Base-by-base conservation (phyloP, 2,888 invertebrate genomes). In the Andrena haemorrhoa region DNA sequence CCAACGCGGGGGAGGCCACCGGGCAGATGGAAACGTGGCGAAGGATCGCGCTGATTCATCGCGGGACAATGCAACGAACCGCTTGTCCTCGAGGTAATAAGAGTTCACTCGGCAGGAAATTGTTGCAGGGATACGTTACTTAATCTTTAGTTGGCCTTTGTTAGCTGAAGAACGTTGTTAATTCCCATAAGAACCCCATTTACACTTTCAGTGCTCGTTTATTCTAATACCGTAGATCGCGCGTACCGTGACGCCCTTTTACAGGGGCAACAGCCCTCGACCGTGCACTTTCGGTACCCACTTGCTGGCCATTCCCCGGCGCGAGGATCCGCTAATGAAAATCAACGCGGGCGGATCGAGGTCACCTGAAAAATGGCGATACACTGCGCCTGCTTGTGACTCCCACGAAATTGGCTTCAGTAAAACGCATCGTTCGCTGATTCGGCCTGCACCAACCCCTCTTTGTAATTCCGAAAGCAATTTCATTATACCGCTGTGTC, bases 141-240 rank as follows among this genome's bases (percentile, higher is more conserved):
- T 83, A 85, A 84, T 74, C 74, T 70, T 35, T 61, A 71, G 75
- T 65, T 31, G 70, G 78, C 74, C 77, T 69, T 53, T 75, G 68
- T 68, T 73, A 70, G 75, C 65, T 63, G 41, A 77, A 81, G 75
- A 73, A 65, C 60, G 29, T n/a, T 2, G 29, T 74, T 85, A 86
- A 87, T 84, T 87, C 81, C 82, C 82, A 79, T 81, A 83, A 87
- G 86, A 86, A 79, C 70, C 71, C 63, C 65, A 83, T 86, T 84
- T 81, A 84, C 84, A 86, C 86, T 82, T 86, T 85, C 85, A 79
- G 61, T 56, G 85, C 79, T 83, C 86, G 75, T 87, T 87, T 83
- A 83, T 86, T 85, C 86, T 86, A 86, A 86, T 87, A 71, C 58
- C 20, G 70, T 10, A 10, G 64, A 33, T 29, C 64, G 65, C 56